phyloP scores from a whole-genome alignment of 2,888 invertebrate genomes.

The Frankliniella fusca region DNA sequence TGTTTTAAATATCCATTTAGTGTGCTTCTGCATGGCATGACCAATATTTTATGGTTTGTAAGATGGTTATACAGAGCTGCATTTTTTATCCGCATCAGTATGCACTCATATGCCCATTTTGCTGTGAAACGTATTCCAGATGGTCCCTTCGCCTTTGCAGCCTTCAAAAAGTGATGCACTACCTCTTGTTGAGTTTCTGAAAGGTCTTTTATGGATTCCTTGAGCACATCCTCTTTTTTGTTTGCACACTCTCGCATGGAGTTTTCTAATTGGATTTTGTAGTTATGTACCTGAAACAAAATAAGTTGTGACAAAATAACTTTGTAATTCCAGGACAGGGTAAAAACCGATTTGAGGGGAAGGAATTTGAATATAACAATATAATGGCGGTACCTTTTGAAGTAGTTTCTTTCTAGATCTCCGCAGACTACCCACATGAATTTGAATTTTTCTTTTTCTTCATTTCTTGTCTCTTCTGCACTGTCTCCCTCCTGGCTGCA shows the following conservation, averaged over 20 bases:
- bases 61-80: neutral
- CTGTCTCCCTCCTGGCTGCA: neutral
- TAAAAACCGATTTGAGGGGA: too few species aligned
- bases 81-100: neutral
- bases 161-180: neutral
- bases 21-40: neutral
- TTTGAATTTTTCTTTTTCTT: neutral
- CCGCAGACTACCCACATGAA: neutral
- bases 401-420: neutral
- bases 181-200: neutral
- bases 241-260: neutral
- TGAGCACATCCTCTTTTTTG: neutral
- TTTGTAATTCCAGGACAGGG: too few species aligned
- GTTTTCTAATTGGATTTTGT: neutral
- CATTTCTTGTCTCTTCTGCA: neutral
- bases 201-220: neutral
- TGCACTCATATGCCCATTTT: neutral
- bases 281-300: neutral
- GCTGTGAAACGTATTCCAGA: neutral
- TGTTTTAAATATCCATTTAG: neutral
- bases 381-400: neutral
- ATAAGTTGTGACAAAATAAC: too few species aligned
- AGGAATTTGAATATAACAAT: neutral
- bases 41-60: neutral
- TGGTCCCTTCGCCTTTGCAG: neutral